These are phyloP conservation scores for Beaufortia kweichowensis DNA, from an alignment of 2,113 vertebrate species.

Conservation along the genomic window DNA sequence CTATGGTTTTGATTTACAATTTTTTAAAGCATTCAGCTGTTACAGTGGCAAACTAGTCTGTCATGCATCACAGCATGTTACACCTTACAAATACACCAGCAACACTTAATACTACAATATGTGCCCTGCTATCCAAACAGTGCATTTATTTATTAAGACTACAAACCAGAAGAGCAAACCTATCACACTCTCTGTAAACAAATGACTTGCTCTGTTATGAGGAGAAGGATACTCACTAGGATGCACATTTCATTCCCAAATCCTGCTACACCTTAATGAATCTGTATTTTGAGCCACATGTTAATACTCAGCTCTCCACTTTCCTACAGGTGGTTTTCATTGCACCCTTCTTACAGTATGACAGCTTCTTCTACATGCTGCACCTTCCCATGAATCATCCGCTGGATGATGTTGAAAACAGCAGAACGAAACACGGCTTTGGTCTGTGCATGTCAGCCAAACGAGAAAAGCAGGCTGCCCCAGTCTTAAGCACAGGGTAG, in stretches of 20 bases:
- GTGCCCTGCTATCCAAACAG: constrained; percentile 9
- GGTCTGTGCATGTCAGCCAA: constrained; percentile 56
- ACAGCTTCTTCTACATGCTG: constrained; percentile 17
- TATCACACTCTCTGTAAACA: background rate
- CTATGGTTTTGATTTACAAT: too few species aligned
- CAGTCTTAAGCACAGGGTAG: constrained; percentile 47
- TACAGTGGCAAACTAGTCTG: background rate
- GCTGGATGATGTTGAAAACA: constrained; percentile 32
- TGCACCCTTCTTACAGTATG: constrained; percentile 29
- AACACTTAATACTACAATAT: background rate
- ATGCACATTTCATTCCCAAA: background rate
- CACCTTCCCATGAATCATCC: constrained; percentile 63
- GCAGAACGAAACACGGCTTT: constrained; percentile 60
- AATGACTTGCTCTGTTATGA: background rate
- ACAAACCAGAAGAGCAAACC: background rate
- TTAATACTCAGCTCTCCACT: background rate
- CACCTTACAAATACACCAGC: background rate
- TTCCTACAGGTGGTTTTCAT: background rate
- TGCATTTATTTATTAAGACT: background rate
- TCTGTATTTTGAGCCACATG: background rate
- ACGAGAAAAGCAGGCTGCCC: constrained; percentile 71
- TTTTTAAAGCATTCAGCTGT: background rate
- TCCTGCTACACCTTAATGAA: background rate
- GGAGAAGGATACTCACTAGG: constrained; percentile 16
- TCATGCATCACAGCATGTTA: background rate